Evolutionary conservation across 35 echinoderm and acorn worm species (phyloP).

Genomic region (Heliocidaris tuberculata): DNA sequence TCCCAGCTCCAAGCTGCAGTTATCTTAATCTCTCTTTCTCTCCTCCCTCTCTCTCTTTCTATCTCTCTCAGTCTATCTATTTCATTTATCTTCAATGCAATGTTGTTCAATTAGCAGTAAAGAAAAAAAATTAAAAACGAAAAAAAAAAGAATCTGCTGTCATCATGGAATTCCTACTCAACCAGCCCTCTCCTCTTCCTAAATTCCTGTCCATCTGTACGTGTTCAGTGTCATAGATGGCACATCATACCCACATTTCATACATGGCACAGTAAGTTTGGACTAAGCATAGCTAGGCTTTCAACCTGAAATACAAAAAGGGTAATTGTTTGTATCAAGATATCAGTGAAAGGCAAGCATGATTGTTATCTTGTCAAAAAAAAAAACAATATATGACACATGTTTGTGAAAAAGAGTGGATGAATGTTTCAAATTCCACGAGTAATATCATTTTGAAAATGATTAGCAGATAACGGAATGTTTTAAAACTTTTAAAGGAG

Average conservation of each 20-base stretch:
- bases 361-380: neutral
- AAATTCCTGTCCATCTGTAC: neutral
- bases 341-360: too few relatives aligned
- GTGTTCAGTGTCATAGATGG: neutral
- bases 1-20: constrained; percentile 19
- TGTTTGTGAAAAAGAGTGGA: neutral
- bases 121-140: neutral
- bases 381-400: neutral
- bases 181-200: neutral
- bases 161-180: neutral
- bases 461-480: too few relatives aligned
- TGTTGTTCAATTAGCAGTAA: neutral
- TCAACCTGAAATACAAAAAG: too few relatives aligned
- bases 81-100: constrained; percentile 35
- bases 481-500: too few relatives aligned
- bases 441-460: too few relatives aligned
- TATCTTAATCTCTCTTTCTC: neutral
- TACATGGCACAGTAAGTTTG: too few relatives aligned
- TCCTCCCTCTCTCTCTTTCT: neutral
- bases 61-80: neutral
- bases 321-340: too few relatives aligned
- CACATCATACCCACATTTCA: too few relatives aligned
- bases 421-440: neutral
- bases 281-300: too few relatives aligned
- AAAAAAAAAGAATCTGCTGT: neutral